Evolutionary conservation across 2,797 vertebrate genomes (phyloP).

Genomic region (Toxotes lorentzi): DNA sequence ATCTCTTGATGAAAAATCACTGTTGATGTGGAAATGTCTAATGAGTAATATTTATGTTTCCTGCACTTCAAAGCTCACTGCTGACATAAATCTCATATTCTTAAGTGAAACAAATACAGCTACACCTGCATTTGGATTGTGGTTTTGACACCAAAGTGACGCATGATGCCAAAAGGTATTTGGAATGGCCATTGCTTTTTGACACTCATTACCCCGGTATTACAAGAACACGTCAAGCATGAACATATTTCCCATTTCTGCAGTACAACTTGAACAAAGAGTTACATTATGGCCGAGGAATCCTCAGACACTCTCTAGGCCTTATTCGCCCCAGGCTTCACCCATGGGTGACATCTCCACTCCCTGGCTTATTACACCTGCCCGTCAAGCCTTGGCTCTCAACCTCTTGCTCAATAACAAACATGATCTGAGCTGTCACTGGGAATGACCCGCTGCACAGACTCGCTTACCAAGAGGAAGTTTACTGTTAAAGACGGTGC

Average conservation of each 20-base stretch:
- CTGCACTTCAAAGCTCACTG: conserved; percentile 35
- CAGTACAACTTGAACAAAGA: conserved; percentile 79
- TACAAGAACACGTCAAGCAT: conserved; percentile 81
- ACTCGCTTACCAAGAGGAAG: conserved; percentile 68
- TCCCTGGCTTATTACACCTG: conserved; percentile 84
- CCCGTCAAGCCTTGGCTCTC: conserved; percentile 72
- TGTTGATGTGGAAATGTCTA: conserved; percentile 23
- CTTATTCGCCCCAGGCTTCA: conserved; percentile 71
- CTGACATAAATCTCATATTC: conserved; percentile 51
- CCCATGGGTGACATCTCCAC: conserved; percentile 82
- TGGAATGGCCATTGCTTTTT: conserved; percentile 71
- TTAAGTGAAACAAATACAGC: conserved; percentile 59
- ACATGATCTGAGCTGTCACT: conserved; percentile 69
- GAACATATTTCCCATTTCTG: conserved; percentile 81
- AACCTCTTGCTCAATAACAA: conserved; percentile 74
- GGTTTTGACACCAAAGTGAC: conserved; percentile 67
- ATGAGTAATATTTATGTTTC: conserved; percentile 41
- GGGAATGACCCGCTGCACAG: conserved; percentile 53
- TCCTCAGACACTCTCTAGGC: conserved; percentile 66
- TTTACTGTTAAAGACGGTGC: conserved; percentile 55
- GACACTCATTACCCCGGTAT: conserved; percentile 81
- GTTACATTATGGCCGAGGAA: conserved; percentile 78
- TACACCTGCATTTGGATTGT: conserved; percentile 50
- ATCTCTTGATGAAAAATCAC: conserved; percentile 10
- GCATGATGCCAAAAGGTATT: conserved; percentile 76